These are phyloP conservation scores for Bambusicola thoracicus DNA, from an alignment of 2,113 vertebrate genomes.

Conservation along the genomic window DNA sequence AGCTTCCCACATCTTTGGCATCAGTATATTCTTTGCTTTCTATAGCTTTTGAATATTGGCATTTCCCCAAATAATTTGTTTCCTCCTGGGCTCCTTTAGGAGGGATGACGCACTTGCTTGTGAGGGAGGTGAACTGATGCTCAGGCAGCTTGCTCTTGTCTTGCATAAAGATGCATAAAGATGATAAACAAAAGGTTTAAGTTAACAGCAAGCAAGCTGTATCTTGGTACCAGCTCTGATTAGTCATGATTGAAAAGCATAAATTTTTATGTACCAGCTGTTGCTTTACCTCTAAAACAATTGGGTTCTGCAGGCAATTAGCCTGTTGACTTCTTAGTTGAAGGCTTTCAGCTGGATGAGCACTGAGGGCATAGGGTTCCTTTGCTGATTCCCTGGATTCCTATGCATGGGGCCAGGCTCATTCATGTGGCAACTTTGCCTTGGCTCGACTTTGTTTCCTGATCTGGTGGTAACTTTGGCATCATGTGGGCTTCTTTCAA, in stretches of 20 bases:
- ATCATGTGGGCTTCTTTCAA: neutral
- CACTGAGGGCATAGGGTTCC: neutral
- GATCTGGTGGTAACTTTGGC: neutral
- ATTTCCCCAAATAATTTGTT: neutral
- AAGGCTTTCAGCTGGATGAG: conserved; percentile 1
- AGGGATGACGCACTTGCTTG: neutral
- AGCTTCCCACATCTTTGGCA: neutral
- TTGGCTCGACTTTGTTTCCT: neutral
- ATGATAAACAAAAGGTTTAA: conserved; percentile 40
- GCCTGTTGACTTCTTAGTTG: neutral
- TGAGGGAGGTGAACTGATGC: conserved; percentile 36
- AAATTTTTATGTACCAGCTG: conserved; percentile 25
- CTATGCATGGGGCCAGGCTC: neutral
- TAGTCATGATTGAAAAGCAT: conserved; percentile 19
- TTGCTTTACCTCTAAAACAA: neutral
- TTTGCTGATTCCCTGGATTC: neutral
- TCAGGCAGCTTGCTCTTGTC: conserved; percentile 6
- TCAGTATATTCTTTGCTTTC: neutral
- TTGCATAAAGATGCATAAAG: neutral
- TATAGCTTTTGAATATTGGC: neutral
- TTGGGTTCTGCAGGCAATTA: neutral
- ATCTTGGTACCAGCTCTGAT: conserved; percentile 3
- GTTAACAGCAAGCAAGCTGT: neutral
- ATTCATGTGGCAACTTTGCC: neutral
- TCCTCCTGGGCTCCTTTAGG: neutral